Conservation (phyloP, 2,888 invertebrate genomes). For the Octonoba sinensis region DNA sequence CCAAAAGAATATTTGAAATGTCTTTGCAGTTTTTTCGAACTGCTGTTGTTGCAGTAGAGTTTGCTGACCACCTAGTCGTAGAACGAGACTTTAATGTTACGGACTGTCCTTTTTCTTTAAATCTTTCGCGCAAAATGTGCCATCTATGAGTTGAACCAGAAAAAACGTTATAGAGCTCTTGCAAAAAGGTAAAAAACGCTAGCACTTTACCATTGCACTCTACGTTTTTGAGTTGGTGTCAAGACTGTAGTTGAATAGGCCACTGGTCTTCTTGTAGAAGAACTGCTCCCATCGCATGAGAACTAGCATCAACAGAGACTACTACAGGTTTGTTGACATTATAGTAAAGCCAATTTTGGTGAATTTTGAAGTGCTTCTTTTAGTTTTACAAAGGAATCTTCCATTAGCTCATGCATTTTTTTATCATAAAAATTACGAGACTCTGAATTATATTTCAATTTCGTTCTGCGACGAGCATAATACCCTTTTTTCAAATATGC, state of each 20-base stretch:
- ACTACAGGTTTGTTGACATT: slow-evolving; percentile 4
- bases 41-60: not conserved
- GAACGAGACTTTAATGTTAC: not conserved
- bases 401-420: not conserved
- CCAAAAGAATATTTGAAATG: not conserved
- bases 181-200: not conserved
- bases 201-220: not conserved
- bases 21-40: not conserved
- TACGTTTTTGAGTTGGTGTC: not conserved
- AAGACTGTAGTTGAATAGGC: slow-evolving; percentile 9
- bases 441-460: no score
- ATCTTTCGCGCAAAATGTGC: not conserved
- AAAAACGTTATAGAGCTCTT: not conserved
- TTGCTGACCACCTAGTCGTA: not conserved
- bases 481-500: not conserved
- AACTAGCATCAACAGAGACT: slow-evolving; percentile 12
- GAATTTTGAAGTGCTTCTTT: not conserved
- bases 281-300: slow-evolving; percentile 1
- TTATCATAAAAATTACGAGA: not conserved
- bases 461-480: no score
- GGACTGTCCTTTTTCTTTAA: not conserved
- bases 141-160: not conserved
- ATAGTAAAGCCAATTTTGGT: slow-evolving; percentile 5
- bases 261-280: slow-evolving; percentile 3
- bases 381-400: not conserved